phyloP scores from a whole-genome alignment of 92 coral and sea anemone species.

The Phenganax subtilis region DNA sequence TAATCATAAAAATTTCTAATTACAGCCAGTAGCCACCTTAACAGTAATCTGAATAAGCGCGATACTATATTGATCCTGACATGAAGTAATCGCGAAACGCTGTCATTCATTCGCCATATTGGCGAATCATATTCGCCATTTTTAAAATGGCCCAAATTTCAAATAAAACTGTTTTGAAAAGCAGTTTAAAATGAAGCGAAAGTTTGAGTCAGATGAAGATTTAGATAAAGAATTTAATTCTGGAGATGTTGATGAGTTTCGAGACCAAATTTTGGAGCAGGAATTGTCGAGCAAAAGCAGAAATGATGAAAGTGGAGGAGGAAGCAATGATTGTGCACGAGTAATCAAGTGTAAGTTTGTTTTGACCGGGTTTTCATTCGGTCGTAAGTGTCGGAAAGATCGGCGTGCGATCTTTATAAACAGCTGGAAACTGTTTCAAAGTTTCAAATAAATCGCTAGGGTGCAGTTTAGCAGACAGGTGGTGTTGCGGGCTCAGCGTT shows the following conservation, averaged over 20 bases:
- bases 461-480: too few relatives aligned
- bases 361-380: background rate
- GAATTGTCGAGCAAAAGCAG: background rate
- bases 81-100: background rate
- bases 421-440: too few relatives aligned
- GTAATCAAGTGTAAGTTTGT: conserved; percentile 2
- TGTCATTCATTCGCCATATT: background rate
- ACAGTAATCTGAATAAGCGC: background rate
- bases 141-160: background rate
- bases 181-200: conserved; percentile 7
- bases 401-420: too few relatives aligned
- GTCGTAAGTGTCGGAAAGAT: too few relatives aligned
- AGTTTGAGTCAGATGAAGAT: background rate
- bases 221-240: background rate
- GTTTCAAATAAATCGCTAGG: too few relatives aligned
- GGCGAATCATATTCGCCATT: background rate
- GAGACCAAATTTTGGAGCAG: conserved; percentile 1
- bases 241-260: conserved; percentile 11
- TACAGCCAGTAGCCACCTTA: conserved; percentile 2
- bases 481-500: too few relatives aligned
- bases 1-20: background rate
- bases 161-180: background rate
- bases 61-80: background rate
- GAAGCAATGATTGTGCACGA: background rate
- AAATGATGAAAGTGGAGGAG: too few relatives aligned